Conservation (phyloP, 1,140 invertebrate species). For the Manduca sexta region DNA sequence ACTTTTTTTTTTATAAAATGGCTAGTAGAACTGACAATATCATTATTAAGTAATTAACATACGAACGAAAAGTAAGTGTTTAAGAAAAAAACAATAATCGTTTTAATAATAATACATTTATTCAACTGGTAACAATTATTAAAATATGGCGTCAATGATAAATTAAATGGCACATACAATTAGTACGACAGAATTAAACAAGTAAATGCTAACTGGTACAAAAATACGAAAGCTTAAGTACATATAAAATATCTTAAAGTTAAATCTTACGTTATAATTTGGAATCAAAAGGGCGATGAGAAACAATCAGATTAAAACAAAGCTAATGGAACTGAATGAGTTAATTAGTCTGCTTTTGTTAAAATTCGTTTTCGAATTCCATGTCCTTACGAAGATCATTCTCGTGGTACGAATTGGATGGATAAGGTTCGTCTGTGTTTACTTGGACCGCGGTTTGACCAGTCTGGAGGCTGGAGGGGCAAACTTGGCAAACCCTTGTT, state of each 20-base stretch:
- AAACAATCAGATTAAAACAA: too few species aligned
- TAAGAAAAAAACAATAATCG: not conserved
- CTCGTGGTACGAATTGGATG: too few species aligned
- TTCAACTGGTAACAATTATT: not conserved
- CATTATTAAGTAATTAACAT: not conserved
- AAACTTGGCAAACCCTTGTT: constrained; percentile 84
- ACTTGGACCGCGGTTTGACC: constrained; percentile 79
- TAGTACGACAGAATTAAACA: too few species aligned
- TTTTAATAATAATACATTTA: constrained; percentile 1
- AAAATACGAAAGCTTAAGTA: too few species aligned
- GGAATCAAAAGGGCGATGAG: too few species aligned
- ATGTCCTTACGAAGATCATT: constrained; percentile 2
- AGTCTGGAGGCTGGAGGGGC: constrained; percentile 83
- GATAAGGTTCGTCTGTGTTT: constrained; percentile 4
- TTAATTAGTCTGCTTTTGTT: not conserved
- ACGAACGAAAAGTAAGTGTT: not conserved
- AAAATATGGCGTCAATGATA: not conserved
- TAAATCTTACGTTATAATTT: too few species aligned
- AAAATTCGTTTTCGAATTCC: constrained; percentile 10
- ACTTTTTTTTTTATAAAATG: not conserved
- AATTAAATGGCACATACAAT: not conserved
- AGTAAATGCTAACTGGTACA: too few species aligned
- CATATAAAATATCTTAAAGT: too few species aligned
- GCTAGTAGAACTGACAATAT: not conserved
- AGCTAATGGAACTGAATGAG: too few species aligned